phyloP scores from a whole-genome alignment of 2,113 vertebrate species.

The Melospiza melodia region DNA sequence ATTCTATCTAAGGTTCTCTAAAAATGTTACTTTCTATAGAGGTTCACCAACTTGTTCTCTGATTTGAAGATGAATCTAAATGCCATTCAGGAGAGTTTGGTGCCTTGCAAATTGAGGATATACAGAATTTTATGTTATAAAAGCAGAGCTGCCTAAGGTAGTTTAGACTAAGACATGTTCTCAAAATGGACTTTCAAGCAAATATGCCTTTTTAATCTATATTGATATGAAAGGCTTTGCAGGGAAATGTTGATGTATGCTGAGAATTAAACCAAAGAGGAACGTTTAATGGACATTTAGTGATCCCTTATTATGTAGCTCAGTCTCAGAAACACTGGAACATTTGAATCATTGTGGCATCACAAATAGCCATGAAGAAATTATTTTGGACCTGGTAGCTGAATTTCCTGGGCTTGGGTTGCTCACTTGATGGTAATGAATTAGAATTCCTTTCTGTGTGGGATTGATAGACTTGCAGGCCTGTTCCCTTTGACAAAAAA shows the following conservation, averaged over 20 bases:
- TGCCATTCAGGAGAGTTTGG: background rate
- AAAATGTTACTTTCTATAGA: background rate
- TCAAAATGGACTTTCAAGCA: background rate
- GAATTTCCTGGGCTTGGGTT: background rate
- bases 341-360: background rate
- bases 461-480: background rate
- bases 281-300: background rate
- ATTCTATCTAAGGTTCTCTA: background rate
- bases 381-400: background rate
- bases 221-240: background rate
- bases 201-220: background rate
- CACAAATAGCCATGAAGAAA: background rate
- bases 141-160: background rate
- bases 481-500: background rate
- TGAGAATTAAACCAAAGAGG: background rate
- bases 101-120: background rate
- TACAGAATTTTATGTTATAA: background rate
- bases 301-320: background rate
- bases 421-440: background rate
- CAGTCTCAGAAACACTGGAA: background rate
- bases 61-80: background rate
- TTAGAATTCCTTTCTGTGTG: background rate
- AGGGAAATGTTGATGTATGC: accelerated
- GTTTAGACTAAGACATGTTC: background rate
- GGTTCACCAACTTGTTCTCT: background rate